Evolutionary conservation across 2,888 invertebrate genomes (phyloP), one percentile per base, ranked within the genome.

Genomic region (Allygus modestus): DNA sequence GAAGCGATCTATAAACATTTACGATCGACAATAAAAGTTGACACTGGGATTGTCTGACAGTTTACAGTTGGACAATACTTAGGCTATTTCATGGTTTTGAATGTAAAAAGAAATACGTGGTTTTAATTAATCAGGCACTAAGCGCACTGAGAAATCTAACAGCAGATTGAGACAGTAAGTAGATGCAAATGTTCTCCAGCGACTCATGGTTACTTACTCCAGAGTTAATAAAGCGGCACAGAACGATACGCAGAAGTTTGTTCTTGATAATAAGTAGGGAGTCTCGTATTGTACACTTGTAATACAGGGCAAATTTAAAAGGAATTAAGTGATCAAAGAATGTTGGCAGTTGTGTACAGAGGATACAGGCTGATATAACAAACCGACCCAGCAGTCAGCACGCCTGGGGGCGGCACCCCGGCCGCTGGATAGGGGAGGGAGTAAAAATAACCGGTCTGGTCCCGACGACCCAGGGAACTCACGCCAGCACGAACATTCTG

Each of bases 361-460:
- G 51, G 17, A 11, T 17, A 17, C 12, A 2, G 51, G 2, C 15
- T 4, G 51, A 17, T 15, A 11, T 11, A 11, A n/a, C n/a, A n/a
- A n/a, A n/a, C n/a, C n/a, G n/a, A 37, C 7, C 37, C 51, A 51
- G n/a, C 51, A 51, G 51, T 15, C 51, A 51, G 2, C 17, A n/a
- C 51, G 51, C 7, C 0, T 1, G 65, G 15, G 65, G 65, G 65
- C 65, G 26, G 28, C 65, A 65, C 65, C 65, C 65, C 65, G 4
- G 28, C 2, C 31, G 65, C 4, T 2, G 28, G 58, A 2, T 23
- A 4, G 65, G 65, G 65, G 31, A 31, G 31, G 28, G 65, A 15
- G 65, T 31, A 31, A 65, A 31, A 65, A 65, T 65, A 65, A 65
- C 65, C 65, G 31, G 65, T 31, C 65, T 28, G 65, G 28, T 15